phyloP scores from a whole-genome alignment of 2,888 invertebrate species.

The Leistus spinibarbis region DNA sequence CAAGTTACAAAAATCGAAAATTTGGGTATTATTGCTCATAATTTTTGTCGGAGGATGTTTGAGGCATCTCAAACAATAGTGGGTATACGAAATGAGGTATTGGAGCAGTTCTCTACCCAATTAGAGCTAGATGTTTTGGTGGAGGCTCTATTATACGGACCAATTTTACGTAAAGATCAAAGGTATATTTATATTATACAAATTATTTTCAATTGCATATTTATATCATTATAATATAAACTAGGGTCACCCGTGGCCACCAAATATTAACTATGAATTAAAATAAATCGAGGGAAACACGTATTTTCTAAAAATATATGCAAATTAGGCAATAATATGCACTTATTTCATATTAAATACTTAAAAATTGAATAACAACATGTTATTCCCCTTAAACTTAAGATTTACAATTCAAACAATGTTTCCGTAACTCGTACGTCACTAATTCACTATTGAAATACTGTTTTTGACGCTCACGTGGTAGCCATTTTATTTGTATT shows the following conservation, averaged over 20 bases:
- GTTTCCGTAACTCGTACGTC: too few species aligned
- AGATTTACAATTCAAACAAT: too few species aligned
- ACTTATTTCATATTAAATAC: too few species aligned
- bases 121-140: slow-evolving; percentile 19
- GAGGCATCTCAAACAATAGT: slow-evolving; percentile 19
- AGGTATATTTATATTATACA: slow-evolving; percentile 54
- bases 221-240: too few species aligned
- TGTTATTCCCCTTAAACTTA: too few species aligned
- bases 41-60: slow-evolving; percentile 23
- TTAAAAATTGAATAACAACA: too few species aligned
- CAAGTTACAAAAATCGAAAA: slow-evolving; percentile 9
- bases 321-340: too few species aligned
- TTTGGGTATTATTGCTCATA: slow-evolving; percentile 22
- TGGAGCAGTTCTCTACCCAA: neutral
- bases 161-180: slow-evolving; percentile 62
- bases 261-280: neutral
- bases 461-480: too few species aligned
- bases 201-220: too few species aligned
- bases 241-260: neutral
- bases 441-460: too few species aligned
- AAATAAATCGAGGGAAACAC: neutral
- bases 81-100: slow-evolving; percentile 25
- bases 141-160: slow-evolving; percentile 56
- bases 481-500: too few species aligned
- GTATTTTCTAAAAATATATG: too few species aligned